These are phyloP conservation scores for Alitta virens DNA, from an alignment of 2,888 invertebrate species.

Conservation along the genomic window DNA sequence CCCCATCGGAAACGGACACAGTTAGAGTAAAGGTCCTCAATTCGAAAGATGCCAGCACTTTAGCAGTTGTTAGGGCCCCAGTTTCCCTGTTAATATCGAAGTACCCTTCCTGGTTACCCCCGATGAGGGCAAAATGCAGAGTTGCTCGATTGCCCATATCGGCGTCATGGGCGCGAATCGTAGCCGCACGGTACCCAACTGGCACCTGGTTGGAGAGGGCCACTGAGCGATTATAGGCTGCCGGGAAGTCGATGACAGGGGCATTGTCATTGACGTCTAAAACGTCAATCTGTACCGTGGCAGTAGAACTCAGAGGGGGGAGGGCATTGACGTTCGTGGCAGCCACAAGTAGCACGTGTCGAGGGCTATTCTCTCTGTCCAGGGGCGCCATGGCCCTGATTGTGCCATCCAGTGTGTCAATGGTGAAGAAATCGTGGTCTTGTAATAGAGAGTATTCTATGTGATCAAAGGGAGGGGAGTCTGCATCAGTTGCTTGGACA, in stretches of 20 bases:
- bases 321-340: constrained; percentile 7
- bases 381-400: constrained; percentile 11
- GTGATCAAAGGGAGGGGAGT: constrained; percentile 7
- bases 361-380: constrained; percentile 13
- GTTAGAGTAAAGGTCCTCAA: constrained; percentile 1
- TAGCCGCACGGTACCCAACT: constrained; percentile 6
- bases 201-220: constrained; percentile 14
- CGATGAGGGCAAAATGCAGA: constrained; percentile 1
- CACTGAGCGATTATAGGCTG: constrained; percentile 8
- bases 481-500: constrained; percentile 14
- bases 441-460: constrained; percentile 13
- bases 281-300: constrained; percentile 6
- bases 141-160: constrained; percentile 12
- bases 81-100: constrained; percentile 8
- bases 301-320: constrained; percentile 4
- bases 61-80: constrained; percentile 4
- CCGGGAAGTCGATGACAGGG: constrained; percentile 18
- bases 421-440: constrained; percentile 1
- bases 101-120: neutral
- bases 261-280: constrained; percentile 17
- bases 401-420: constrained; percentile 11
- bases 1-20: constrained; percentile 9
- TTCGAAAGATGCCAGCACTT: neutral
- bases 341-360: constrained; percentile 5
- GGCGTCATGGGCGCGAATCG: constrained; percentile 11